phyloP scores from a whole-genome alignment of 2,888 invertebrate genomes.

The Brenthis hecate region DNA sequence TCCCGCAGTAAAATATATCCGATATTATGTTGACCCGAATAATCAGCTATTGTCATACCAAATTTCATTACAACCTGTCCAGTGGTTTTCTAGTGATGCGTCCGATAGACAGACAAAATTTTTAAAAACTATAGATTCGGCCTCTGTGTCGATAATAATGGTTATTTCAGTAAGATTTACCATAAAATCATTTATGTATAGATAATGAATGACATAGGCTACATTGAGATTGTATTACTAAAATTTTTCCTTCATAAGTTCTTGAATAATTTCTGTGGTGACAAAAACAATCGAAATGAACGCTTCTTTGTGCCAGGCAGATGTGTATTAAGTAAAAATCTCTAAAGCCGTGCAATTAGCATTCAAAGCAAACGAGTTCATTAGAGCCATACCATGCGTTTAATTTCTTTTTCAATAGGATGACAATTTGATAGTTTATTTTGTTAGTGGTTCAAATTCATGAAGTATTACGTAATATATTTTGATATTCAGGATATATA shows the following conservation, averaged over 20 bases:
- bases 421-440: constrained; percentile 7
- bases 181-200: no score
- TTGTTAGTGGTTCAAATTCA: background rate
- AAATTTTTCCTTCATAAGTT: background rate
- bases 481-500: background rate
- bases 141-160: no score
- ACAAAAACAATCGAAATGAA: constrained; percentile 15
- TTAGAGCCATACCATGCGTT: constrained; percentile 21
- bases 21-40: no score
- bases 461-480: background rate
- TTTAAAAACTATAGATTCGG: no score
- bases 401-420: constrained; percentile 22
- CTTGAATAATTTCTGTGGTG: background rate
- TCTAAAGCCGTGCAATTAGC: constrained; percentile 26
- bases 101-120: no score
- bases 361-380: constrained; percentile 30
- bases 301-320: constrained; percentile 14
- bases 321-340: constrained; percentile 22
- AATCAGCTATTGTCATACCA: no score
- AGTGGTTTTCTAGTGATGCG: no score
- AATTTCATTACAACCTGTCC: no score
- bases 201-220: no score
- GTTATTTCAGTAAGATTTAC: no score
- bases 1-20: no score
- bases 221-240: no score